These are phyloP conservation scores for Chlorodrepanis virens DNA, from an alignment of 2,113 vertebrate genomes.

Conservation along the genomic window DNA sequence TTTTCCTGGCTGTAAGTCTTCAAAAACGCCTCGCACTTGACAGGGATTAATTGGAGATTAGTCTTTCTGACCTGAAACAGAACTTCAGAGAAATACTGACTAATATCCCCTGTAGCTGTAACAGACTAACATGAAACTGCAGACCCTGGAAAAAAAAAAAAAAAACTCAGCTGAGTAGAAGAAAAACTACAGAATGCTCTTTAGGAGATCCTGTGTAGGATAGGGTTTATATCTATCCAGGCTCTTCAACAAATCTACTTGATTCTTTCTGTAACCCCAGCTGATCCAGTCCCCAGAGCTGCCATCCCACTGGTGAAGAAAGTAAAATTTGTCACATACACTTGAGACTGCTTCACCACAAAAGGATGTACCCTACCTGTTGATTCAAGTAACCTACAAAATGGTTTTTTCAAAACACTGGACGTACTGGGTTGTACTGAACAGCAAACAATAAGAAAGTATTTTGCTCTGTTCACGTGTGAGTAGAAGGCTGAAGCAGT, in stretches of 20 bases:
- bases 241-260: background rate
- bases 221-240: background rate
- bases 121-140: background rate
- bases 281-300: fast-evolving
- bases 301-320: background rate
- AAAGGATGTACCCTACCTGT: background rate
- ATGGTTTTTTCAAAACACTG: background rate
- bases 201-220: background rate
- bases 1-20: background rate
- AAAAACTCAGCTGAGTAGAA: background rate
- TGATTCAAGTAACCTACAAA: background rate
- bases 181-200: background rate
- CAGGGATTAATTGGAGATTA: background rate
- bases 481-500: background rate
- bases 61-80: background rate
- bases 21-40: background rate
- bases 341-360: fast-evolving
- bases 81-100: background rate
- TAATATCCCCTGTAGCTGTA: background rate
- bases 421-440: background rate
- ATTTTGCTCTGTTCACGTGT: background rate
- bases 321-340: background rate
- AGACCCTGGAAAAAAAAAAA: background rate
- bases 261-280: background rate
- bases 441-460: background rate